Evolutionary conservation across 1,140 invertebrate species (phyloP), one percentile per base, ranked within the genome.

Genomic region (Brachionus calyciflorus): DNA sequence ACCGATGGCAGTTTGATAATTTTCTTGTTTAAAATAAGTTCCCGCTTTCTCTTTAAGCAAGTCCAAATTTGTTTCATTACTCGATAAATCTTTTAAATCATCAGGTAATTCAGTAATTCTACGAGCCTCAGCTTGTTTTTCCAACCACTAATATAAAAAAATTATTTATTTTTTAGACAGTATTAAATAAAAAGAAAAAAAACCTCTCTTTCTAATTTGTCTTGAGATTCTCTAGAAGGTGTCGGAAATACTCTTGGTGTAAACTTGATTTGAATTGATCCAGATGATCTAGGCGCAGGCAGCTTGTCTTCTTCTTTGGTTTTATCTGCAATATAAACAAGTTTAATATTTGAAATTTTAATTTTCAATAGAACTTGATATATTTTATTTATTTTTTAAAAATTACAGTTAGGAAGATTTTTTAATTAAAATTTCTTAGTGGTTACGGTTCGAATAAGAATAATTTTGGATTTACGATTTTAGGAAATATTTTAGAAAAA

Each of bases 21-120:
- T 92, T 26, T 89, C 88, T 77, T 85, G 84, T 78, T 89, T 88
- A 82, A 90, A 90, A 80, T 93, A 92, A 77, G 90, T 88, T 81
- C 26, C 84, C 82, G 91, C 92, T 85, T 93, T 93, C 55, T 90
- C 88, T 78, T 91, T 89, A 46, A 93, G 88, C 89, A 90, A 93
- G 73, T 89, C 85, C 3, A 92, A 91, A 85, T 93, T 90, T 79
- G 89, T 89, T 83, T 94, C 92, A 82, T 93, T 91, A 7, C 90
- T 89, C 70, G 89, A 86, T 2, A 93, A 84, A 57, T 51, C 76
- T 51, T 55, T 60, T 19, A 40, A 55, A 26, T 48, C 37, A 41
- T 49, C 44, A 51, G 46, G 63, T 53, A 68, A 68, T 40, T 46
- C 75, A 44, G 10, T 21, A 17, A 70, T 49, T 49, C 44, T 63